Evolutionary conservation across 1,140 invertebrate species (phyloP).

Genomic region (Heliconius eleuchia): DNA sequence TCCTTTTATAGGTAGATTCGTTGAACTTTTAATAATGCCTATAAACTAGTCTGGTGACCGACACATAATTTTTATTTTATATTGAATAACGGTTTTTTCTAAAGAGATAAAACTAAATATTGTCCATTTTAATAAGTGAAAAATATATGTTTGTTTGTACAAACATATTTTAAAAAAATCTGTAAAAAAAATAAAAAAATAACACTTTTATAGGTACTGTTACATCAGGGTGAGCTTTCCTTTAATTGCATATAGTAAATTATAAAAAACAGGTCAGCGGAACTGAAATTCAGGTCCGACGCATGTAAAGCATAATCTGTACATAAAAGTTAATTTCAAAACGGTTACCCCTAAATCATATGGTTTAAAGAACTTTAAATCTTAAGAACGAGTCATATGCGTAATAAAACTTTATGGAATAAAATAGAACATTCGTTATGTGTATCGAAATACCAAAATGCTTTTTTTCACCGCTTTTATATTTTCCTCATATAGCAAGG

Average conservation of each 20-base stretch:
- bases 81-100: background rate
- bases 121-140: background rate
- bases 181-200: background rate
- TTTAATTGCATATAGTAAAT: constrained; percentile 21
- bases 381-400: constrained; percentile 20
- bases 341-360: constrained; percentile 32
- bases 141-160: background rate
- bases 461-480: background rate
- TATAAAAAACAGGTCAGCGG: constrained; percentile 29
- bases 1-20: constrained; percentile 4
- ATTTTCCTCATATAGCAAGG: too few species aligned
- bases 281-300: constrained; percentile 15
- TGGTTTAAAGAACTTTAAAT: constrained; percentile 32
- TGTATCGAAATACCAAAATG: background rate
- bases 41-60: background rate
- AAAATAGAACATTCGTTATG: background rate
- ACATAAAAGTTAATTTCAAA: constrained; percentile 24
- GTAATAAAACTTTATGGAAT: constrained; percentile 22
- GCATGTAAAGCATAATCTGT: constrained; percentile 30
- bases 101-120: background rate
- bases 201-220: background rate
- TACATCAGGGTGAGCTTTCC: constrained; percentile 24
- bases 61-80: background rate
- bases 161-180: background rate
- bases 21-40: background rate